phyloP scores from a whole-genome alignment of 2,113 vertebrate species.

The Eupsittula cactorum region DNA sequence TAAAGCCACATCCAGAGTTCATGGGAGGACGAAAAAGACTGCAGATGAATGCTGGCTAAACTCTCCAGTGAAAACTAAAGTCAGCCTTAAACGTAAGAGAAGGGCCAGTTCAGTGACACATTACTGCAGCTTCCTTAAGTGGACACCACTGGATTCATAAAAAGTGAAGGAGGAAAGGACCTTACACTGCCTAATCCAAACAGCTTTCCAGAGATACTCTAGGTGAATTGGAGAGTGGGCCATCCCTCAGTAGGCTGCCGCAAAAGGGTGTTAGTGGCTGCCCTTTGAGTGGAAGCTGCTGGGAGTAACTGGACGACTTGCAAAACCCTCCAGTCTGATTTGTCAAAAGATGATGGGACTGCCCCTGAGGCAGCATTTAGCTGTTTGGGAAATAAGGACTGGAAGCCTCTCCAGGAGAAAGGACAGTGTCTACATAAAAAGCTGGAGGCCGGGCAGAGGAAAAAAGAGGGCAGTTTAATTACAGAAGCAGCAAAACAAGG shows the following conservation, averaged over 20 bases:
- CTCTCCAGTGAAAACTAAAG: neutral
- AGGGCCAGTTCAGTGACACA: neutral
- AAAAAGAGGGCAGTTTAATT: neutral
- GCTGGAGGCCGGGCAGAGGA: neutral
- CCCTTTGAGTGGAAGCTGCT: neutral
- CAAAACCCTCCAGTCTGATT: neutral
- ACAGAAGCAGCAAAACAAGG: neutral
- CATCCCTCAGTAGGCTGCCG: neutral
- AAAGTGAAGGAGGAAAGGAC: neutral
- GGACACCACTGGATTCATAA: neutral
- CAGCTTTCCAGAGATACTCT: neutral
- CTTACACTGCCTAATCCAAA: neutral
- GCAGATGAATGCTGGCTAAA: neutral
- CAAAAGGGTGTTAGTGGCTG: accelerated
- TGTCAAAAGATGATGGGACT: neutral
- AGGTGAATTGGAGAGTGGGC: neutral
- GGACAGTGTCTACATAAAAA: neutral
- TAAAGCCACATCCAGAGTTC: neutral
- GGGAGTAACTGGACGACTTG: neutral
- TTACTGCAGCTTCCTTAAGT: neutral
- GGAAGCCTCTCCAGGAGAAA: neutral
- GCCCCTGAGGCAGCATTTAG: neutral
- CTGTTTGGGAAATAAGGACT: neutral
- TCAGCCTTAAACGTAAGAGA: neutral
- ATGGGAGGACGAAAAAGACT: neutral